A percentile compares a stretch with the other conserved stretches of the same genome.
Evolutionary conservation across 1,140 invertebrate genomes (phyloP).

Genomic region (Archegozetes longisetosus): DNA sequence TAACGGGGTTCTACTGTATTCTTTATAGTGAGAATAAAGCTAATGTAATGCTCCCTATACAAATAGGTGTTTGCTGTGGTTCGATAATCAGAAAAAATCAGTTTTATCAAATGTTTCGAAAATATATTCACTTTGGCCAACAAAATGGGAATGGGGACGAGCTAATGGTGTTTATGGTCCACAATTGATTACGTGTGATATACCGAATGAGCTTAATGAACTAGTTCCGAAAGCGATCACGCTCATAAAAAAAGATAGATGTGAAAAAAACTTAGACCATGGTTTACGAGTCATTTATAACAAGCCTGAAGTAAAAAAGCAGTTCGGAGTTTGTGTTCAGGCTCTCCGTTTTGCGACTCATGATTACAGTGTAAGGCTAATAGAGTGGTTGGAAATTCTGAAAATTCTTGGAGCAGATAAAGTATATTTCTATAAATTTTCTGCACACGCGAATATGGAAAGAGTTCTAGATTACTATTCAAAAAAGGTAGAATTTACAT

Average conservation of each 20-base stretch:
- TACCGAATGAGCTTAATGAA: slow-evolving; percentile 31
- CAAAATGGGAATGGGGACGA: slow-evolving; percentile 74
- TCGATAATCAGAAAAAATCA: slow-evolving; percentile 58
- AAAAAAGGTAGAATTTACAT: slow-evolving; percentile 10
- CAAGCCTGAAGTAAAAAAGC: slow-evolving; percentile 29
- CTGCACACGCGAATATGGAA: slow-evolving; percentile 1
- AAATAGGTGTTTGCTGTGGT: slow-evolving; percentile 76
- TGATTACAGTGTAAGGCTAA: slow-evolving; percentile 13
- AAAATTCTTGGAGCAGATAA: slow-evolving; percentile 8
- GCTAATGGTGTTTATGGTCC: slow-evolving; percentile 78
- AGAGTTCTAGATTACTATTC: slow-evolving; percentile 2
- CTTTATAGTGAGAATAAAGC: no score
- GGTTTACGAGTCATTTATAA: slow-evolving; percentile 64
- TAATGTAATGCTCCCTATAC: no score
- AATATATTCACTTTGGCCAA: slow-evolving; percentile 74
- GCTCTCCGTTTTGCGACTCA: slow-evolving; percentile 8
- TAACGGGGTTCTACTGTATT: no score
- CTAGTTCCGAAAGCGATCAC: slow-evolving; percentile 64
- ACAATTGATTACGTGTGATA: slow-evolving; percentile 71
- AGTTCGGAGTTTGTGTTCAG: slow-evolving; percentile 9
- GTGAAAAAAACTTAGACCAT: slow-evolving; percentile 65
- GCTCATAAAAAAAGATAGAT: slow-evolving; percentile 46
- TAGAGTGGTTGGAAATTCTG: slow-evolving; percentile 12
- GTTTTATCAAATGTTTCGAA: slow-evolving; percentile 53
- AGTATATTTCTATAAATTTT: slow-evolving; percentile 7